Conservation (phyloP, 1,140 invertebrate species). For the Drosophila willistoni region DNA sequence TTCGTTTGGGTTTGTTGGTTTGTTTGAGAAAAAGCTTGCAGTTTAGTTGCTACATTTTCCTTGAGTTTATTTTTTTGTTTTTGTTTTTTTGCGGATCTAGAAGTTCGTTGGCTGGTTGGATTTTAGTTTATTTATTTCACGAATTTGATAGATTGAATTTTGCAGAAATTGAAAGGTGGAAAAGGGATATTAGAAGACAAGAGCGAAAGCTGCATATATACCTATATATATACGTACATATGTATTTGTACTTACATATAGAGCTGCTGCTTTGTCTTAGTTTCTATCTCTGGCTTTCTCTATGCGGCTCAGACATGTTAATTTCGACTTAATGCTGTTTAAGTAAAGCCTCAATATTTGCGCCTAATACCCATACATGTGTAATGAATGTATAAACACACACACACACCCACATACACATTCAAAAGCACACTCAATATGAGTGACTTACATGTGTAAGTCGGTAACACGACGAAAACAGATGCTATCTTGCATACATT, state of each 20-base stretch:
- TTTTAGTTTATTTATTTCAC: constrained; percentile 43
- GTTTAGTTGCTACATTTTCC: constrained; percentile 16
- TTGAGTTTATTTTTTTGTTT: constrained; percentile 5
- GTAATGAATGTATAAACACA: constrained; percentile 76
- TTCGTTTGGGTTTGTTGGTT: constrained; percentile 23
- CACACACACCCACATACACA: constrained; percentile 29
- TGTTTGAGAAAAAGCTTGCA: constrained; percentile 44
- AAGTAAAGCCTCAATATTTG: constrained; percentile 80
- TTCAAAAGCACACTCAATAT: constrained; percentile 51
- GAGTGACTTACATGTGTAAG: constrained; percentile 80
- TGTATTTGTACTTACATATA: neutral
- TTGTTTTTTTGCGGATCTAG: constrained; percentile 12
- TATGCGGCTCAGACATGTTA: constrained; percentile 72
- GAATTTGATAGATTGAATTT: constrained; percentile 68
- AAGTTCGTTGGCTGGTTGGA: constrained; percentile 35
- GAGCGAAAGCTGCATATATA: neutral
- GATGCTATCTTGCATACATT: constrained; percentile 80
- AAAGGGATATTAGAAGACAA: constrained; percentile 3
- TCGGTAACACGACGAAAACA: constrained; percentile 80
- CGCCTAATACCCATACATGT: constrained; percentile 79
- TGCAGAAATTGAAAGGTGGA: constrained; percentile 42
- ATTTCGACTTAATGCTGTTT: constrained; percentile 81
- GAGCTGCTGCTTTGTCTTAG: neutral
- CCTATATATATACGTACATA: too few relatives aligned
- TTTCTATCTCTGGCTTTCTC: constrained; percentile 21